These are phyloP conservation scores for Eudorcas thomsonii DNA, from an alignment of 2,113 vertebrate genomes.

Conservation along the genomic window DNA sequence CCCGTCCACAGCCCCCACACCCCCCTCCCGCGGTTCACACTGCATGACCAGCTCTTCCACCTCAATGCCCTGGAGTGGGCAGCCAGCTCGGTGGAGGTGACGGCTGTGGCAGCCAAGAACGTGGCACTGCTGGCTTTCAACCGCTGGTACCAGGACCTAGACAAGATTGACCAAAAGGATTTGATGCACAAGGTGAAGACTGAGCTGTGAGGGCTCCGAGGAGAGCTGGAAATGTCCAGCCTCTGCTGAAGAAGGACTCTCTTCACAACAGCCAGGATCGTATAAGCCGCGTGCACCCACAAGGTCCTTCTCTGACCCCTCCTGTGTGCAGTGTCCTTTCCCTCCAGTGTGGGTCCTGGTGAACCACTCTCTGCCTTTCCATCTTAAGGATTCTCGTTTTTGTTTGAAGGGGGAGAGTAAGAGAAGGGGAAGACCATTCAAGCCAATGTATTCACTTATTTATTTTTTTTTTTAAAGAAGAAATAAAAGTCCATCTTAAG, in stretches of 20 bases:
- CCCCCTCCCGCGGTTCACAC: slow-evolving; percentile 86
- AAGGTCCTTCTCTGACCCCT: background rate
- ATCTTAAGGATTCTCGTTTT: background rate
- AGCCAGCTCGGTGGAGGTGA: slow-evolving; percentile 96
- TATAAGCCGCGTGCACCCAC: accelerated
- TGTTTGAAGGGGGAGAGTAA: background rate
- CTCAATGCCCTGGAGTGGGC: slow-evolving; percentile 95
- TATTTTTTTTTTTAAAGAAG: slow-evolving; percentile 53
- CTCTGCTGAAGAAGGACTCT: background rate
- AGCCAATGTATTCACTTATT: slow-evolving; percentile 35
- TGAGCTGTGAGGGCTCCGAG: slow-evolving; percentile 86
- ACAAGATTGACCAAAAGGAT: slow-evolving; percentile 97
- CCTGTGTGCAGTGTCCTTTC: background rate
- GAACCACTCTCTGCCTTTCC: background rate
- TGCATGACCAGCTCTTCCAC: slow-evolving; percentile 95
- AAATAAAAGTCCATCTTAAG: slow-evolving; percentile 62
- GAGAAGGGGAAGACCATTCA: background rate
- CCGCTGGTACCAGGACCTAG: slow-evolving; percentile 92
- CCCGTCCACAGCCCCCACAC: slow-evolving; percentile 86
- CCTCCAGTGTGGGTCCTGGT: background rate
- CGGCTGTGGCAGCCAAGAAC: slow-evolving; percentile 94
- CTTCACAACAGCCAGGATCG: background rate
- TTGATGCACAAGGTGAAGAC: slow-evolving; percentile 98
- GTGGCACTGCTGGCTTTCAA: slow-evolving; percentile 95
- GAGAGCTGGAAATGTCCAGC: background rate